Evolutionary conservation across 2,113 vertebrate species (phyloP), one percentile per base, ranked within the genome.

Genomic region (Cyanoderma ruficeps): DNA sequence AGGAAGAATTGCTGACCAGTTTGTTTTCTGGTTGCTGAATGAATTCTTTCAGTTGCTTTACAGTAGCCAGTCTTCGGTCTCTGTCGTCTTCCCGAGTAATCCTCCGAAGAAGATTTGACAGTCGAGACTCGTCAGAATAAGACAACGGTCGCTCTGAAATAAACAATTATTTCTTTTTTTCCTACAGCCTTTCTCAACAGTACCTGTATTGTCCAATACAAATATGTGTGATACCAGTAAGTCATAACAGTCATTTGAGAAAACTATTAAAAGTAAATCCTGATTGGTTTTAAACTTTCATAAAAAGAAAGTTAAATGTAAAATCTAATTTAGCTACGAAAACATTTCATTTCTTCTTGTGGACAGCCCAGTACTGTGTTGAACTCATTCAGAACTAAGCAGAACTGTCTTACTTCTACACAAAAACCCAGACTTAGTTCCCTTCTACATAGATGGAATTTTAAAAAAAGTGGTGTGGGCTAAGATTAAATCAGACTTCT

Each of bases 61-160:
- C 98, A 96, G 99, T 99, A 98, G 98, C 98, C 98, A 99, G 98
- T 98, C 99, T 98, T 97, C 99, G 98, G 98, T 99, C 99, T 96
- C 99, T 98, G 97, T 99, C 99, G n/a, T 99, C 99, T 98, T 99
- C 99, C 97, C 99, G 98, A 98, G 99, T 99, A 96, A 99, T 98
- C 98, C 99, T 98, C 98, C 99, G 99, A 98, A 99, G 98, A 98
- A 99, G 99, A 98, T 99, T 99, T 96, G 99, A 99, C 98, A 99
- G 98, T 98, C 99, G 99, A 98, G 99, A 99, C 98, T 99, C 99
- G 82, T 99, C 99, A 91, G 99, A 99, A 98, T 99, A 99, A 98
- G 99, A 98, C 98, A 99, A 98, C 93, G 99, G 98, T 98, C 99
- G 98, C 97, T 99, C 99, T 99, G 95, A 24, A 94, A 96, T 78